Base-by-base conservation (phyloP, 2,888 invertebrate genomes). In the Pristionchus arcanus region DNA sequence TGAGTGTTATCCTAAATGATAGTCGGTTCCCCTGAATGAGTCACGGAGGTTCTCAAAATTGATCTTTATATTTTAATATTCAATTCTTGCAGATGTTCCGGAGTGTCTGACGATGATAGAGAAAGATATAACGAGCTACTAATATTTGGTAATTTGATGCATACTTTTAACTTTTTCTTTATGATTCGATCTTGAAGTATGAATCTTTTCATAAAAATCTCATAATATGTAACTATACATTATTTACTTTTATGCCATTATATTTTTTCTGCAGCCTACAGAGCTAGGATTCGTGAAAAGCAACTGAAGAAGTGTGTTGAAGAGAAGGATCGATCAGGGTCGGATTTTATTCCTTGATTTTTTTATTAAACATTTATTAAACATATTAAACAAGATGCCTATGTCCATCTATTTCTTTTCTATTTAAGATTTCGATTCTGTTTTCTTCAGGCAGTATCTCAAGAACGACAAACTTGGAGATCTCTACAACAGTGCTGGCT, bases 401-500 rank as follows among this genome's bases (percentile, higher is more conserved):
- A 3, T 3, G 1, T 31, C 15, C 1, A 15, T 34, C 28, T 21
- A 37, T 3, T 81, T 28, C 4, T 31, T 37, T 19, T 81, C 42
- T 34, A 37, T 77, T 77, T 4, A 21, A 31, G 21, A 25, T 31
- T 25, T 34, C 5, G n/a, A 74, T 74, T 19, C 5, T 19, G 31
- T 74, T 49, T 0, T 15, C 28, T 85, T 15, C 59, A 85, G 84
- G 34, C 31, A 55, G n/a, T 63, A 34, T 37, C 37, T n/a, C 55
- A 25, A 59, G 34, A 13, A 59, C 59, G 84, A 85, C 37, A 59
- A 34, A 21, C 37, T 85, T 9, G 84, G 53, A 11, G 84, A 85
- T 59, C 49, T 85, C 11, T 85, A 34, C 59, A 34, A 37, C 28
- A 49, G 59, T 28, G 84, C 84, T 28, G 84, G 84, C 7, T 85